A percentile compares a stretch with the other conserved stretches of the same genome.
Evolutionary conservation across 1,140 invertebrate species (phyloP).

Genomic region (Episyrphus balteatus): DNA sequence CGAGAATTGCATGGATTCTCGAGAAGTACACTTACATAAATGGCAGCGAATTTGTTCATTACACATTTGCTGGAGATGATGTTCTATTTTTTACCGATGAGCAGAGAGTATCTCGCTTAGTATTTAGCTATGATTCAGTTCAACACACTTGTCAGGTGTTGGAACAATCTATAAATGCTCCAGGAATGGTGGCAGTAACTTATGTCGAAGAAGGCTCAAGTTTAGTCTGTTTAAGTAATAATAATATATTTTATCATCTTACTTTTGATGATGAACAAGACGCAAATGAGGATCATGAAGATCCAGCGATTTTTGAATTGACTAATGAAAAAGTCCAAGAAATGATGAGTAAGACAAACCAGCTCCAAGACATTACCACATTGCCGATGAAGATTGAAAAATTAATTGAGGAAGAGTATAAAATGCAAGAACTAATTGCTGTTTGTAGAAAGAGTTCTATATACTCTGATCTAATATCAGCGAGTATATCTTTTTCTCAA

Average conservation of each 20-base stretch:
- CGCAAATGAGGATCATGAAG: neutral
- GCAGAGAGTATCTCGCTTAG: slow-evolving; percentile 17
- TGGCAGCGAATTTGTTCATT: slow-evolving; percentile 19
- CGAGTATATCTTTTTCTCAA: no score
- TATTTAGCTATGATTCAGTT: slow-evolving; percentile 12
- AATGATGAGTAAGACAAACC: no score
- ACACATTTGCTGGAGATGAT: slow-evolving; percentile 12
- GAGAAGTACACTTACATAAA: slow-evolving; percentile 15
- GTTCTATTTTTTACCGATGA: slow-evolving; percentile 27
- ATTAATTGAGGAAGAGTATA: no score
- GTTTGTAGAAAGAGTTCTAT: no score
- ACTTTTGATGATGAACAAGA: slow-evolving; percentile 7
- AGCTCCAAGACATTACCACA: no score
- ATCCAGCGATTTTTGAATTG: no score
- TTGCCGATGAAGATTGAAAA: no score
- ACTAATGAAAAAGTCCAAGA: no score
- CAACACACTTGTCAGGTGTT: slow-evolving; percentile 16
- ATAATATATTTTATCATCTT: slow-evolving; percentile 31
- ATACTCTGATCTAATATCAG: no score
- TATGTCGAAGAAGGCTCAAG: slow-evolving; percentile 18
- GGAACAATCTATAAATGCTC: slow-evolving; percentile 10
- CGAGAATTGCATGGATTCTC: slow-evolving; percentile 11
- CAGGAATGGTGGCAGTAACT: slow-evolving; percentile 23
- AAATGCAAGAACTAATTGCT: no score
- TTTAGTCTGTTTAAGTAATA: slow-evolving; percentile 25